Evolutionary conservation across 2,888 invertebrate species (phyloP).

Genomic region (Nineta flava): DNA sequence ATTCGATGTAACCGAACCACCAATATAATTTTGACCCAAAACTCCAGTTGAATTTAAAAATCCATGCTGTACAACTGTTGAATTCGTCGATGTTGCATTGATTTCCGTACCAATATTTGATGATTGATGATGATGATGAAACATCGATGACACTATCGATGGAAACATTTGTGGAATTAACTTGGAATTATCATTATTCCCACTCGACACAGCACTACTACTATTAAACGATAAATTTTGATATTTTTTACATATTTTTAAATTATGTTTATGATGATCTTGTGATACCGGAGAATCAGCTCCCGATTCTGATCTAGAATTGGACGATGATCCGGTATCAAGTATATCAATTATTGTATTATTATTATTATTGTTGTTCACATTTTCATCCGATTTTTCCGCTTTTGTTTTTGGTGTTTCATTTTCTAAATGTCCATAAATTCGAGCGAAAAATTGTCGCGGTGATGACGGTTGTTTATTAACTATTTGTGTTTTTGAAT

Average conservation of each 20-base stretch:
- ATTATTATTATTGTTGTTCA: slow-evolving; percentile 10
- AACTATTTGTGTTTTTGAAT: slow-evolving; percentile 1
- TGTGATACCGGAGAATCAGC: background rate
- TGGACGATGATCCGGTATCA: slow-evolving; percentile 8
- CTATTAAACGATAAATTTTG: background rate
- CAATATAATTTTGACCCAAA: background rate
- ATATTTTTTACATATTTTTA: background rate
- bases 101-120: no score
- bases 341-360: slow-evolving; percentile 16
- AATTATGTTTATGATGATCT: background rate
- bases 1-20: background rate
- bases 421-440: slow-evolving; percentile 60
- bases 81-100: background rate
- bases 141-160: background rate
- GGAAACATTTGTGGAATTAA: background rate
- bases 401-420: slow-evolving; percentile 3
- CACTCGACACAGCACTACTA: background rate
- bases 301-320: background rate
- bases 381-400: slow-evolving; percentile 3
- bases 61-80: slow-evolving; percentile 4
- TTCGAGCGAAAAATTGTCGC: slow-evolving; percentile 60
- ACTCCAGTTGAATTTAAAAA: slow-evolving; percentile 24
- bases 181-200: background rate
- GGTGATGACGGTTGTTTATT: slow-evolving; percentile 50
- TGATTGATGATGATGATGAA: background rate